Percentiles rank a stretch among this genome's conserved stretches.
These are phyloP conservation scores for Heteronetta atricapilla DNA, from an alignment of 2,113 vertebrate species.

Conservation along the genomic window DNA sequence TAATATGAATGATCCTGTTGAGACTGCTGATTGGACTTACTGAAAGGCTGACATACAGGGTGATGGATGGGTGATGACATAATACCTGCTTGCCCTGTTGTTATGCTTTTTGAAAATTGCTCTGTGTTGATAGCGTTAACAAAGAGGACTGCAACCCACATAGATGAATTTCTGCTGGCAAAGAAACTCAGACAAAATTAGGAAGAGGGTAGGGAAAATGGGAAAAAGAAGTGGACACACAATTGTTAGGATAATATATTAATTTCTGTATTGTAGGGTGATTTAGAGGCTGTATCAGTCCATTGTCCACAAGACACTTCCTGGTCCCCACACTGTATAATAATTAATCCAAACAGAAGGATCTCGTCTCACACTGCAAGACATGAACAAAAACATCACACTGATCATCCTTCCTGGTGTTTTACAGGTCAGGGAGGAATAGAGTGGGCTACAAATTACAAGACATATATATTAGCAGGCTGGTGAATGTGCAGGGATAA, in stretches of 20 bases:
- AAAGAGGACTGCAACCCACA: constrained; percentile 8
- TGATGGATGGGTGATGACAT: constrained; percentile 66
- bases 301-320: not conserved
- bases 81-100: constrained; percentile 47
- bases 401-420: not conserved
- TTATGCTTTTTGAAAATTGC: constrained; percentile 55
- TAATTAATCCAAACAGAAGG: not conserved
- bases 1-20: constrained; percentile 28
- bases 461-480: not conserved
- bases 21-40: constrained; percentile 47
- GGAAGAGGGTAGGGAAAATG: not conserved
- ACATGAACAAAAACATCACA: not conserved
- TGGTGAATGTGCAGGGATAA: not conserved
- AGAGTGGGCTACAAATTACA: not conserved
- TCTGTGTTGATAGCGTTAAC: constrained; percentile 59
- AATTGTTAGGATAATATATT: not conserved
- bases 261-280: not conserved
- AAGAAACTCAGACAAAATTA: constrained; percentile 24
- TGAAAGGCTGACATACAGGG: constrained; percentile 44
- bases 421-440: not conserved
- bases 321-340: not conserved
- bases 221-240: not conserved
- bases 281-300: not conserved
- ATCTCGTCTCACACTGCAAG: not conserved
- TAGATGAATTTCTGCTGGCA: constrained; percentile 36